These are phyloP conservation scores for Podarcis siculus DNA, from an alignment of 2,797 vertebrate species.

Conservation along the genomic window DNA sequence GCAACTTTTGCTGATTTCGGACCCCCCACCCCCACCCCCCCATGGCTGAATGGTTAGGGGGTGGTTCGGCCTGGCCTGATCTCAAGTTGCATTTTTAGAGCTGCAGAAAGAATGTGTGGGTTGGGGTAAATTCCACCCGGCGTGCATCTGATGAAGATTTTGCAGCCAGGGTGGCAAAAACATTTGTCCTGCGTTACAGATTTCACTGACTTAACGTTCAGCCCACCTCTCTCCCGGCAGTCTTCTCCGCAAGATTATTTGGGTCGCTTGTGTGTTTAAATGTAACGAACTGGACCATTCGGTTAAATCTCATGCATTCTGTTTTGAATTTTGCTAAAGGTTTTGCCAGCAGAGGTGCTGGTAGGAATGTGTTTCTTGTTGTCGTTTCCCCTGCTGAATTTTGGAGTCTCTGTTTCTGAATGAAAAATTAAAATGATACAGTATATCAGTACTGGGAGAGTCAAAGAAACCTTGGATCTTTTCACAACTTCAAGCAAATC, in stretches of 20 bases:
- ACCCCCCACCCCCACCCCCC: not conserved
- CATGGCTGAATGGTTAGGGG: not conserved
- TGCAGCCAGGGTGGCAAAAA: not conserved
- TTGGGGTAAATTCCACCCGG: not conserved
- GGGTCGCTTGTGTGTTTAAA: not conserved
- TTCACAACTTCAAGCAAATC: not conserved
- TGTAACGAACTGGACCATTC: not conserved
- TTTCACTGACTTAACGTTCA: not conserved
- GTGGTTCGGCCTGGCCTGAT: no score
- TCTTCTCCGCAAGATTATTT: not conserved
- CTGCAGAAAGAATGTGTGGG: not conserved
- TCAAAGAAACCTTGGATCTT: no score
- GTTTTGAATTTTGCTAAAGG: not conserved
- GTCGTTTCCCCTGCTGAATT: not conserved
- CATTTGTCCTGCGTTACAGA: not conserved
- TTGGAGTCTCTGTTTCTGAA: not conserved
- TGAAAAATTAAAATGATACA: not conserved
- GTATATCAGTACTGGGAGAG: not conserved
- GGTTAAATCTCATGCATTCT: not conserved
- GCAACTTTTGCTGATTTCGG: not conserved
- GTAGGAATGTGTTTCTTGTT: not conserved
- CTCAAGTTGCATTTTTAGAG: not conserved
- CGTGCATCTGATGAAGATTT: not conserved
- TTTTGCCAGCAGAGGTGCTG: no score
- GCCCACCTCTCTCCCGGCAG: not conserved